Evolutionary conservation across 2,113 vertebrate genomes (phyloP).

Genomic region (Chionodraco myersi): DNA sequence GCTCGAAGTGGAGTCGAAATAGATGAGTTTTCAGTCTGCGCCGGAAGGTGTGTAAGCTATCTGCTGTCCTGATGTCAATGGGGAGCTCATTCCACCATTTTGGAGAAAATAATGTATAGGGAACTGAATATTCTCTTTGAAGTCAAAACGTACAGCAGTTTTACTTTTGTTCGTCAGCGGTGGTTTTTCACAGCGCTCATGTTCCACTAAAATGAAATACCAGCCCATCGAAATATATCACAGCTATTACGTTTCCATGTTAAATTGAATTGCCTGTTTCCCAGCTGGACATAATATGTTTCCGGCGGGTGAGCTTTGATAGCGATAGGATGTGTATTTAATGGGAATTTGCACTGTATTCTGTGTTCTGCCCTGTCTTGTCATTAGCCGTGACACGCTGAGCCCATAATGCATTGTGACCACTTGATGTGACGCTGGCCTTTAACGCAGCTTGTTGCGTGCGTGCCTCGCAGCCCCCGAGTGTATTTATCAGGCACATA

Average conservation of each 20-base stretch:
- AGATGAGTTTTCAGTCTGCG: too few species aligned
- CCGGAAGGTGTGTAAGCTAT: too few species aligned
- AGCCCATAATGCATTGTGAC: conserved; percentile 42
- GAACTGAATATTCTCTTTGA: conserved; percentile 37
- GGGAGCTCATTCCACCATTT: too few species aligned
- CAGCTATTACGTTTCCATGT: neutral
- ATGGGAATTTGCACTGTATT: neutral
- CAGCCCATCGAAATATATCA: neutral
- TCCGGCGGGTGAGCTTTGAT: neutral
- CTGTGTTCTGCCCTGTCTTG: conserved; percentile 10
- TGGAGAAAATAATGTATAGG: neutral
- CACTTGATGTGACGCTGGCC: conserved; percentile 55
- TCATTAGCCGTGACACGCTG: conserved; percentile 54
- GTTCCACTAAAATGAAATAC: neutral
- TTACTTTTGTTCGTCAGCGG: conserved; percentile 2
- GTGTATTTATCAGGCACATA: conserved; percentile 72
- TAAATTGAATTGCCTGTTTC: conserved; percentile 11
- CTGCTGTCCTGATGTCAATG: too few species aligned
- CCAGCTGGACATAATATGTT: neutral
- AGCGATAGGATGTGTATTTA: neutral
- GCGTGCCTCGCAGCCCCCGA: conserved; percentile 35
- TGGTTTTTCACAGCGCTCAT: neutral
- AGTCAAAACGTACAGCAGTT: conserved; percentile 4
- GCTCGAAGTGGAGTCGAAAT: too few species aligned
- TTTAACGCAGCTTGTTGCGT: conserved; percentile 30